These are phyloP conservation scores for Indri indri DNA, from an alignment of 2,113 vertebrate genomes.

Conservation along the genomic window DNA sequence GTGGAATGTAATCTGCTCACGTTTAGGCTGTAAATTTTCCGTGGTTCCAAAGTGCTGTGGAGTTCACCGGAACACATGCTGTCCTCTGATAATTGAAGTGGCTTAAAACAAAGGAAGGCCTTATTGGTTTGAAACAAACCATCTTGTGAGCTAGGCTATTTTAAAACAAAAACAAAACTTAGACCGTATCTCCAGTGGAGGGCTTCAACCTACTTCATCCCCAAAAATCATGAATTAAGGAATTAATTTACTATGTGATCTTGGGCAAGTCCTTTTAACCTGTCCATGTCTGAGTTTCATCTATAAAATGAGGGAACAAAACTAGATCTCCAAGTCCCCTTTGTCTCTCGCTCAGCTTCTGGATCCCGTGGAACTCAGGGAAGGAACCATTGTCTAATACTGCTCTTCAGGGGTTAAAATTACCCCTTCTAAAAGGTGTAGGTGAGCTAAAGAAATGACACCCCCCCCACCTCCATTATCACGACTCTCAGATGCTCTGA, in stretches of 20 bases:
- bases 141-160: not conserved
- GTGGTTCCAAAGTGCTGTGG: not conserved
- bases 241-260: not conserved
- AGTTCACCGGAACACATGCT: constrained; percentile 37
- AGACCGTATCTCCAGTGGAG: not conserved
- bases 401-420: not conserved
- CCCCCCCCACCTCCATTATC: not conserved
- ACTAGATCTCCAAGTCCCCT: not conserved
- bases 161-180: constrained; percentile 11
- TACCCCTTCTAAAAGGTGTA: not conserved
- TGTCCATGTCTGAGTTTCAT: not conserved
- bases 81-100: constrained; percentile 59
- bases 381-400: not conserved
- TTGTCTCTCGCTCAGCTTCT: not conserved
- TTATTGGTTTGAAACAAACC: constrained; percentile 47
- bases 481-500: not conserved
- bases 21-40: constrained; percentile 46
- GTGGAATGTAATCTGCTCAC: constrained; percentile 31
- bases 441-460: not conserved
- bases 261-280: not conserved
- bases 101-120: constrained; percentile 30
- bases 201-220: not conserved
- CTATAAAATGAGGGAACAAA: not conserved
- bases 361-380: not conserved
- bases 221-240: not conserved